phyloP scores from a whole-genome alignment of 2,888 invertebrate species.

The Aelia acuminata region DNA sequence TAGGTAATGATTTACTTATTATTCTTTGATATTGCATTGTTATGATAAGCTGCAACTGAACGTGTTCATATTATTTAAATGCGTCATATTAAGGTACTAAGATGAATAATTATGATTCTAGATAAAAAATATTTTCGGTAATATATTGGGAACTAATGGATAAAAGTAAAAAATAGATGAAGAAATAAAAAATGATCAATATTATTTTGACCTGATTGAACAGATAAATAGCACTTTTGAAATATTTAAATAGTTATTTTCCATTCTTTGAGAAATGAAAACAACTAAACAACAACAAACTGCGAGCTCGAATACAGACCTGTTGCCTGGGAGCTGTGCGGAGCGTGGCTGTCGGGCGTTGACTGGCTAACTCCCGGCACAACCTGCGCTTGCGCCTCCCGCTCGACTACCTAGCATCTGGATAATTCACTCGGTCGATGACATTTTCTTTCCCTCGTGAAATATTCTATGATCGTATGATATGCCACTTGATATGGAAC shows the following conservation, averaged over 20 bases:
- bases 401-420: not conserved
- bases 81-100: not conserved
- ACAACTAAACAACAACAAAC: not conserved
- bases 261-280: not conserved
- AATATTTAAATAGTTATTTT: not conserved
- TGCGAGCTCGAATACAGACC: conserved; percentile 31
- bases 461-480: conserved; percentile 18
- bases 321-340: conserved; percentile 21
- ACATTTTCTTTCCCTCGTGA: not conserved
- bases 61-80: not conserved
- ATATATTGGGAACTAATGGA: too few species aligned
- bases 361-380: conserved; percentile 19
- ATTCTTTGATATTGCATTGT: not conserved
- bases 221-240: not conserved
- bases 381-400: conserved; percentile 1
- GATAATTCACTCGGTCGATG: conserved; percentile 48
- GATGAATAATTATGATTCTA: not conserved
- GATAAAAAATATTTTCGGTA: not conserved
- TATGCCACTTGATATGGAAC: not conserved
- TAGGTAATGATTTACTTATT: not conserved
- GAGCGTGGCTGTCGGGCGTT: conserved; percentile 32
- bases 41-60: not conserved
- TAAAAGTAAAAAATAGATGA: not conserved
- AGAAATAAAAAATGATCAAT: not conserved
- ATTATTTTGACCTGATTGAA: not conserved